Evolutionary conservation across 2,113 vertebrate genomes (phyloP), one percentile per base, ranked within the genome.

Genomic region (Pavo muticus): DNA sequence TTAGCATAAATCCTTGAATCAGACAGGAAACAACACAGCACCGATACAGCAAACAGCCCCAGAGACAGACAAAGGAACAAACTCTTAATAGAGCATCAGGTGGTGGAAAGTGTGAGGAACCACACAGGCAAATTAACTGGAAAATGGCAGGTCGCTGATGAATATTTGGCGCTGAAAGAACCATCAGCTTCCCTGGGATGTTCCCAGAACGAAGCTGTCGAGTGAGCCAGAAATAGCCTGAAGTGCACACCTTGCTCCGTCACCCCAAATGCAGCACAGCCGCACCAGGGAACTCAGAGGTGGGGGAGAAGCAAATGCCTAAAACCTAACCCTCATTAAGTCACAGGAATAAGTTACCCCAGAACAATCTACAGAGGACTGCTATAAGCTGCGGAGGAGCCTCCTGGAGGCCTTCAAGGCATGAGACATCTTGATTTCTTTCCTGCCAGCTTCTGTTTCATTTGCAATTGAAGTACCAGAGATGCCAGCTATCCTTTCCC

Each of bases 71-170:
- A 96, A 89, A 95, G 72, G 69, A 94, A 88, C 7, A 88, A 91
- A 77, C 47, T 60, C 87, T 67, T 83, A 88, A 84, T 2, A 87
- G 42, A 94, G 72, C 85, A 91, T 77, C 85, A 84, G 79, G 69
- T 88, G 65, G 60, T 90, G 48, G 83, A 95, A 95, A 93, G 68
- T 40, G 7, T 77, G 60, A 92, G 42, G 87, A 84, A 68, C 65
- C 80, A 93, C 78, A 73, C 87, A 92, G 87, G 72, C 48, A 87
- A 94, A 85, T 85, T 79, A 89, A 79, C 71, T 74, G 91, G 84
- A 90, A 95, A 94, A 95, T 80, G 81, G 91, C 78, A 96, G 78
- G 89, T 85, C 40, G 45, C 15, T 96, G 89, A 94, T 92, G 78
- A 93, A 68, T 93, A 91, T 81, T 93, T 93, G 69, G 82, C 60